A percentile compares a stretch with the other conserved stretches of the same genome.
phyloP scores from a whole-genome alignment of 2,113 vertebrate genomes.

The Microtus ochrogaster region DNA sequence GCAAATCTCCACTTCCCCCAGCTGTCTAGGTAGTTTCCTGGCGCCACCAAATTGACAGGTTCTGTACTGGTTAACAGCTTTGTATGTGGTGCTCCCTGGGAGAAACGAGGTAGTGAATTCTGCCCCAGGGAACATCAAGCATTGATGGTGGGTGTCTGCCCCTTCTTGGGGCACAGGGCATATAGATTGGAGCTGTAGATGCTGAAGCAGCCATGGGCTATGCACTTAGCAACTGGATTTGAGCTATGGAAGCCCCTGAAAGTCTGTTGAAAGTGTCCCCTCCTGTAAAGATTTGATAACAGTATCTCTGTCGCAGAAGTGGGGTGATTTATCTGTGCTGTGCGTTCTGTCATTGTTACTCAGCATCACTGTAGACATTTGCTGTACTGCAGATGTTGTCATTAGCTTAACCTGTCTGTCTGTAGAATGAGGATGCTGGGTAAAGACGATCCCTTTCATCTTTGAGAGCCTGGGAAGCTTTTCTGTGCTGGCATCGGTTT shows the following conservation, averaged over 20 bases:
- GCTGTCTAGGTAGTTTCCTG: not conserved
- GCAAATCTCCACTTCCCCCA: not conserved
- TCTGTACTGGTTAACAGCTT: not conserved
- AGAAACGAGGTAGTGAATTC: not conserved
- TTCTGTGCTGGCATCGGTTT: not conserved
- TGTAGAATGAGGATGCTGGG: not conserved
- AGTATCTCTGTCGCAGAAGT: not conserved
- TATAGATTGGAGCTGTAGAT: too few species aligned
- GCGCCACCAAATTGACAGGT: not conserved
- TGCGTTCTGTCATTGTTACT: not conserved
- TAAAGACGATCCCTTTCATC: not conserved
- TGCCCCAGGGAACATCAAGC: not conserved
- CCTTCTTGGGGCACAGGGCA: not conserved
- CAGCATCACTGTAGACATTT: not conserved
- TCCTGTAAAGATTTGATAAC: not conserved
- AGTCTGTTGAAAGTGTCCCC: not conserved
- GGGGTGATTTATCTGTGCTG: not conserved
- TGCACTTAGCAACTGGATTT: not conserved
- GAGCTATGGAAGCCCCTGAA: not conserved
- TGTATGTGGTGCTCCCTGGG: not conserved
- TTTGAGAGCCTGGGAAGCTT: not conserved
- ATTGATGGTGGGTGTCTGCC: not conserved
- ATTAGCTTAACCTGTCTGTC: not conserved
- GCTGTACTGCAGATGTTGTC: not conserved
- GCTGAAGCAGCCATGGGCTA: not conserved